A percentile compares a stretch with the other conserved stretches of the same genome.
These are phyloP conservation scores for Cremastobaeus sp. DNA, from an alignment of 2,888 invertebrate species.

Conservation along the genomic window DNA sequence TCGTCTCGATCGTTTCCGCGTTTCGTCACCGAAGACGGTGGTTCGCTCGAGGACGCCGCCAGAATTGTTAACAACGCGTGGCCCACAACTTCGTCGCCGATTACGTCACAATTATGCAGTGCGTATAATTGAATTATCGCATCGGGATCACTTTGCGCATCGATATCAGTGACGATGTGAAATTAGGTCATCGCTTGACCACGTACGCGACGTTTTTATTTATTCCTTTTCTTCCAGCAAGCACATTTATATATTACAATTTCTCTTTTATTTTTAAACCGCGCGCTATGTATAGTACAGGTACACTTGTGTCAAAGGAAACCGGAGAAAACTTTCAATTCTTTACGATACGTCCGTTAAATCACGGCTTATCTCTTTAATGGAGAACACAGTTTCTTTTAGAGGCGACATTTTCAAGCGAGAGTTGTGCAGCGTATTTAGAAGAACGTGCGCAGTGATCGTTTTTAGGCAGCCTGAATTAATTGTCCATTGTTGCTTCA, in stretches of 20 bases:
- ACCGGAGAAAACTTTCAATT: not conserved
- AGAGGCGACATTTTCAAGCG: no score
- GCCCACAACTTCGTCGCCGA: slow-evolving; percentile 33
- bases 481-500: no score
- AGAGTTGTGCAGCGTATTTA: no score
- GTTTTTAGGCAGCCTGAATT: no score
- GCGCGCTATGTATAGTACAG: no score
- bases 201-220: slow-evolving; percentile 25
- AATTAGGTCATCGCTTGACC: slow-evolving; percentile 46
- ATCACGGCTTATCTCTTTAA: no score
- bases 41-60: not conserved
- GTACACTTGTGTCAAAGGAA: no score
- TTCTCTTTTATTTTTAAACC: slow-evolving; percentile 17
- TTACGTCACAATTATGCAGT: slow-evolving; percentile 50
- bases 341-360: no score
- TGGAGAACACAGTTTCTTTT: no score
- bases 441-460: no score
- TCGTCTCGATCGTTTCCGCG: no score
- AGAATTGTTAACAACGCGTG: no score
- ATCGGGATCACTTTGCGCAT: slow-evolving; percentile 41
- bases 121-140: slow-evolving; percentile 55
- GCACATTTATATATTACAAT: slow-evolving; percentile 15
- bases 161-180: slow-evolving; percentile 34
- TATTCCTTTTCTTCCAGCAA: slow-evolving; percentile 23
- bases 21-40: not conserved